Evolutionary conservation across 2,888 invertebrate species (phyloP), one percentile per base, ranked within the genome.

Genomic region (Pachycephus smyrnensis): DNA sequence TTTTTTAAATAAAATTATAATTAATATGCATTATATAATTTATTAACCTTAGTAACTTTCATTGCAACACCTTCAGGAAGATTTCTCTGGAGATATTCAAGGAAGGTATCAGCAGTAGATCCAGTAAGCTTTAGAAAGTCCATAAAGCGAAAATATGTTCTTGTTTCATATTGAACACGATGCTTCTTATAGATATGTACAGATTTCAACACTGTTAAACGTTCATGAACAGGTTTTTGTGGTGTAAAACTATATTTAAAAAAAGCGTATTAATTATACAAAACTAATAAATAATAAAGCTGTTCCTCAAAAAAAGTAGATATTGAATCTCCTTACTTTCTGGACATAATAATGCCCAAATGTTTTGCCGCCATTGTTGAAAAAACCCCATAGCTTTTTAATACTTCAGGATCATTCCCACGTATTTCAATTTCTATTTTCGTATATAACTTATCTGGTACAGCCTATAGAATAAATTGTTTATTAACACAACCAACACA

Each of bases 51-150:
- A 2, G 97, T 96, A 1, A 96, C 95, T 93, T 98, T 98, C 91
- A 99, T 94, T 4, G 97, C 97, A 82, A 99, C 97, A 69, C 99
- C 99, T 93, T 99, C 99, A 0, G 99, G 99, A 77, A 99, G 93
- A 93, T 99, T 99, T 86, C 99, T 93, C 91, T 99, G 96, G 79
- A 99, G 95, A 90, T 99, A 99, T 92, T 99, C 99, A 76, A 99
- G 92, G 90, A 97, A 97, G 12, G 99, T 99, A 84, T 97, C 97
- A 75, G 98, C 96, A 15, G 99, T 99, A 4, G 98, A 98, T 0
- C 98, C 98, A 0, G 99, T 99, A 15, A 99, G 89, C 86, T 96
- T 94, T 86, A 96, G 95, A 37, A 98, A 94, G 86, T 96, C 95
- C 88, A 98, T 93, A 87, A 96, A 96, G 81, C 96, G 94, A 91